These are phyloP conservation scores for Stenodera caucasica DNA, from an alignment of 2,888 invertebrate species.

Conservation along the genomic window DNA sequence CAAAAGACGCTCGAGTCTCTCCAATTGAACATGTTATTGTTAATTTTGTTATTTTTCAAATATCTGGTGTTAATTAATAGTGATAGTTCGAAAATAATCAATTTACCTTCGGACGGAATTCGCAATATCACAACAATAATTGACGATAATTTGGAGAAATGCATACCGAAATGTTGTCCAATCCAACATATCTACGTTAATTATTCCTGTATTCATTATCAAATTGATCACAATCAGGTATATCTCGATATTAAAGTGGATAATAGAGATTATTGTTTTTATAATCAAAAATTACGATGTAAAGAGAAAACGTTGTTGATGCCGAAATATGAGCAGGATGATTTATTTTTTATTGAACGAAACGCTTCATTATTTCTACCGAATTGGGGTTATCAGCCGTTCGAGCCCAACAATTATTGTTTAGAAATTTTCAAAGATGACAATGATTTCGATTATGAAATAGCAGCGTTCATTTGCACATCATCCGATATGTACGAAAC, in stretches of 20 bases:
- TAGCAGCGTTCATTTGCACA: not conserved
- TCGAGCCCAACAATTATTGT: slow-evolving; percentile 28
- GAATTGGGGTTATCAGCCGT: slow-evolving; percentile 12
- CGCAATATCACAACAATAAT: not conserved
- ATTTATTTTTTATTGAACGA: slow-evolving; percentile 29
- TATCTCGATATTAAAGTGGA: not conserved
- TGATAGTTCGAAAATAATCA: not conserved
- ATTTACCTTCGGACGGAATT: not conserved
- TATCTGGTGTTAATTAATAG: not conserved
- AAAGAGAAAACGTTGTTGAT: slow-evolving; percentile 12
- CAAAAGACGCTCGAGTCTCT: not conserved
- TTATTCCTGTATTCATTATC: slow-evolving; percentile 3
- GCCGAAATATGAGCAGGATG: slow-evolving; percentile 10
- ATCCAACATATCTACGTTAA: not conserved
- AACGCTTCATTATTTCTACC: slow-evolving; percentile 31
- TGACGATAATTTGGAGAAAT: not conserved
- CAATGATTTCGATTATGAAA: not conserved
- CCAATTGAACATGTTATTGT: not conserved
- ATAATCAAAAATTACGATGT: slow-evolving; percentile 6
- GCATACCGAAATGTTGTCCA: slow-evolving; percentile 8
- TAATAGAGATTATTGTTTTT: not conserved
- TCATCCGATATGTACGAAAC: not conserved
- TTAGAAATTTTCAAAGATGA: slow-evolving; percentile 25
- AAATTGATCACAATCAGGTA: not conserved
- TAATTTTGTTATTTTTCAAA: not conserved